phyloP scores from a whole-genome alignment of 1,140 invertebrate genomes.

The Micrasema minimum region DNA sequence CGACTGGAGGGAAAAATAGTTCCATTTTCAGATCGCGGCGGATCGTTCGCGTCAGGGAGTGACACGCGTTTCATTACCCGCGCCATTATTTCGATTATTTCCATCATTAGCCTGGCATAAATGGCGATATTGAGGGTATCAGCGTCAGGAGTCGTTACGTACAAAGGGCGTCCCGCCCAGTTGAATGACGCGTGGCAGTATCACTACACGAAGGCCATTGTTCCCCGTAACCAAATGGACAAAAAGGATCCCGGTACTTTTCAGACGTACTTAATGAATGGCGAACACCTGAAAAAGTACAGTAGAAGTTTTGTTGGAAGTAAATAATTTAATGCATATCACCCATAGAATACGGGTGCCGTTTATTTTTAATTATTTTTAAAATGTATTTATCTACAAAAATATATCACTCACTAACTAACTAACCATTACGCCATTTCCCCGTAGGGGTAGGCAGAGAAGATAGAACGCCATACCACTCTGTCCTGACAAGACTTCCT shows the following conservation, averaged over 20 bases:
- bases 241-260: neutral
- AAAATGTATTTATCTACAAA: too few species aligned
- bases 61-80: conserved; percentile 38
- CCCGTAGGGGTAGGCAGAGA: too few species aligned
- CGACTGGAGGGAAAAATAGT: conserved; percentile 19
- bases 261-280: neutral
- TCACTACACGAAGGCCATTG: conserved; percentile 24
- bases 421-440: too few species aligned
- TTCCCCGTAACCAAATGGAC: conserved; percentile 1
- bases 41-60: conserved; percentile 35
- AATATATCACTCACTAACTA: too few species aligned
- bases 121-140: conserved; percentile 53
- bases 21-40: conserved; percentile 40
- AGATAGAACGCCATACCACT: too few species aligned
- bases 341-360: too few species aligned
- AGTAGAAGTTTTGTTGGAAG: too few species aligned
- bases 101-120: conserved; percentile 53
- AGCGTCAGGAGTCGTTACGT: conserved; percentile 41
- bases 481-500: too few species aligned
- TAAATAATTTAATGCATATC: too few species aligned
- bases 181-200: conserved; percentile 36
- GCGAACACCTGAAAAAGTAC: neutral
- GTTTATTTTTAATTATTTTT: too few species aligned
- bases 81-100: conserved; percentile 38
- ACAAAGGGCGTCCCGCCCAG: conserved; percentile 43